Conservation (phyloP, 2,113 vertebrate genomes). For the Lycaon pictus region DNA sequence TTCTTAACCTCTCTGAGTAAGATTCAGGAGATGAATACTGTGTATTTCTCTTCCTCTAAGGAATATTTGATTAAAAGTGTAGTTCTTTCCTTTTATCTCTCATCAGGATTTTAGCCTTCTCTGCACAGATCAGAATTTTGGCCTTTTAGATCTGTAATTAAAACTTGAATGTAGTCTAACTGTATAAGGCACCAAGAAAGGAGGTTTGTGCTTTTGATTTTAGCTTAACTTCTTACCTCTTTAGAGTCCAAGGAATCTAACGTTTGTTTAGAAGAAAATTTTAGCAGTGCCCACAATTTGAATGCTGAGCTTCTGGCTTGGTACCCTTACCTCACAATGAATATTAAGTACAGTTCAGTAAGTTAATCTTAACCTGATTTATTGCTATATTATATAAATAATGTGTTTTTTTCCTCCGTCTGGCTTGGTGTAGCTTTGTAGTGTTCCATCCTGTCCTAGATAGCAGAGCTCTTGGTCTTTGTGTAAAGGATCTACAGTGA, state of each 20-base stretch:
- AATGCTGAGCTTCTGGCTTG: neutral
- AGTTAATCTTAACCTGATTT: neutral
- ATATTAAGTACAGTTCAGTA: neutral
- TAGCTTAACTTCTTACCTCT: neutral
- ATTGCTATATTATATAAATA: neutral
- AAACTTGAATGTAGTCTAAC: neutral
- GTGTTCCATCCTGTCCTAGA: neutral
- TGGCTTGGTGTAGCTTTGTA: neutral
- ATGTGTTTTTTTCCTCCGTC: neutral
- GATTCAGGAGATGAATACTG: neutral
- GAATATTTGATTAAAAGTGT: neutral
- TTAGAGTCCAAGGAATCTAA: neutral
- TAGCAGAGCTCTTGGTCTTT: neutral
- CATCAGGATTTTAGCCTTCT: slow-evolving; percentile 15
- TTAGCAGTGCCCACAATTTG: neutral
- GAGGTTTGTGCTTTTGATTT: slow-evolving; percentile 12
- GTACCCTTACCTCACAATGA: neutral
- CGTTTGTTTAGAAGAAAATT: neutral
- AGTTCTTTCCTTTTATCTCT: slow-evolving; percentile 25
- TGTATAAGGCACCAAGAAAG: neutral
- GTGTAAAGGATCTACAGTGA: neutral
- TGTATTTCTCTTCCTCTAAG: neutral
- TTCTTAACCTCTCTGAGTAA: neutral
- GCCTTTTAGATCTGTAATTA: slow-evolving; percentile 6
- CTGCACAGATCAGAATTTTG: slow-evolving; percentile 17